Base-by-base conservation (phyloP, 2,888 invertebrate genomes). In the Oligia latruncula region DNA sequence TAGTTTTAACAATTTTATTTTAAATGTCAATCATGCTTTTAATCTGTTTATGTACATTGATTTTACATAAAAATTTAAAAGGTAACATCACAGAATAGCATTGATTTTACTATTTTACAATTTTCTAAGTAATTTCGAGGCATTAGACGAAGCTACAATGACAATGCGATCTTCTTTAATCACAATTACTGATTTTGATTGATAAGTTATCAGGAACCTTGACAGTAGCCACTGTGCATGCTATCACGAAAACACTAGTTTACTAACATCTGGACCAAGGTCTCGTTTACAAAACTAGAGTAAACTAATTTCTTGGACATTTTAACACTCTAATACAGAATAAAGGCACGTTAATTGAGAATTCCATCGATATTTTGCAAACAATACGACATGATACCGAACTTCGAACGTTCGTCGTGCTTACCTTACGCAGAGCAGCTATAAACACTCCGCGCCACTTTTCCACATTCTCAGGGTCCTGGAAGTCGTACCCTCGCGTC, bases 401-500 rank as follows among this genome's bases (percentile, higher is more conserved):
- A 78, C 68, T 68, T 78, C 49, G 40, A 65, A 64, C 40, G 76
- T 64, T 82, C 49, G 70, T 43, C 9, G 49, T 46, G 79, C 89
- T 77, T 80, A 99, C 99, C 98, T 98, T 98, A 95, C 98, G 98
- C 92, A 99, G 97, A 74, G 99, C 98, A 93, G 97, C 98, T 93
- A 98, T 98, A 95, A 99, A 98, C 88, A 99, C 97, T 88, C 99
- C 99, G 93, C 98, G 98, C 99, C 99, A 99, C 97, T 99, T 99
- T 90, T 98, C 97, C 91, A 98, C 98, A 97, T 99, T 99, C 95
- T 99, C 99, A 93, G 98, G 98, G 95, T 98, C 98, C 94, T 98
- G 98, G 96, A 99, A 99, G 97, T 99, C 98, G 97, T 98, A 98
- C 88, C 97, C 97, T 90, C 95, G 95, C 90, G 95, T 95, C 94